Evolutionary conservation across 2,113 vertebrate species (phyloP), one percentile per base, ranked within the genome.

Genomic region (Pachypanchax playfairii): DNA sequence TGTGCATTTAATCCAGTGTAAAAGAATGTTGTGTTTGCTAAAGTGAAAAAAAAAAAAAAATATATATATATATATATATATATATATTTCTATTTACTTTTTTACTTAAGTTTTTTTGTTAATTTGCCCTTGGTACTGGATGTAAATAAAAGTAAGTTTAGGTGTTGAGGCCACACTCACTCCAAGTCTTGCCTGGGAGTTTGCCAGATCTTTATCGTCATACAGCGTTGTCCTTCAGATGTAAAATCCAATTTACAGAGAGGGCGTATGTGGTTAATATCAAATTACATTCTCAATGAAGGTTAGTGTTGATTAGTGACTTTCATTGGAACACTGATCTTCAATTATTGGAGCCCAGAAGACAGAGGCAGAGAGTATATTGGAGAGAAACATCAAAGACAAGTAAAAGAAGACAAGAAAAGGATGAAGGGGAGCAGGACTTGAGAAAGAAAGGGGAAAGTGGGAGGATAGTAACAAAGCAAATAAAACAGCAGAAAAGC

Each of bases 281-380:
- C 59, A 85, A 73, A 84, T 84, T 88, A 78, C 65, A 75, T 70
- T 87, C 75, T 86, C 88, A 90, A 90, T 89, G 55, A 89, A 85
- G 77, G 79, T 79, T 82, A 81, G 56, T 73, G 74, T 76, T 87
- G 79, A 89, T 89, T 88, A 88, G 83, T 60, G 67, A 70, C 77
- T 86, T 79, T 86, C 79, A 81, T 80, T 80, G 81, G 81, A 87
- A 80, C 59, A 14, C 57, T 83, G 74, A 86, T 85, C 65, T 83
- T 68, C 71, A 75, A 74, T 82, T 89, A 82, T 72, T 53, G 42
- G 48, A 46, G 39, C 58, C 63, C 65, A 64, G 70, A 79, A 68
- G 54, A 43, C 42, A 18, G 42, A 67, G 52, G 36, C 28, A 39
- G 49, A 26, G 44, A 6, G 38, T 12, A 20, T 54, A 33, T 60